Base-by-base conservation (phyloP, 2,113 vertebrate species). In the Syngnathus scovelli region DNA sequence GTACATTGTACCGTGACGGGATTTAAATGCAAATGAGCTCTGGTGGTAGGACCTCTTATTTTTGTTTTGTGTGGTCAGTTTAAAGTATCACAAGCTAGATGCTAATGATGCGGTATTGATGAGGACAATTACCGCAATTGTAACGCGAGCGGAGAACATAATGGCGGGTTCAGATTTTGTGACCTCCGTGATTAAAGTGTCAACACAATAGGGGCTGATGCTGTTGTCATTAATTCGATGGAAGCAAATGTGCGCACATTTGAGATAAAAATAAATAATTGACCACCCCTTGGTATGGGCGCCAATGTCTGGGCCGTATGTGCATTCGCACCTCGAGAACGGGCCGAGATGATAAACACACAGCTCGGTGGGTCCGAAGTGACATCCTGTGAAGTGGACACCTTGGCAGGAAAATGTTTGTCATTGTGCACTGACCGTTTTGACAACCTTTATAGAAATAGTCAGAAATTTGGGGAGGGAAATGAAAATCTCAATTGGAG, bases 21-120 rank as follows among this genome's bases (percentile, higher is more conserved):
- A 81, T 78, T 66, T 88, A 72, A 79, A 78, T 79, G 67, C 65
- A 79, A 79, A 72, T 61, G 21, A 1, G 59, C 74, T 81, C 74
- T 64, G 37, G n/a, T 41, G 7, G 19, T 61, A 21, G 37, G 15
- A 59, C 52, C 52, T 21, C 27, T 33, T 33, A 1, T 11, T 23
- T 13, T 23, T 12, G 0, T 36, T 15, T 5, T 36, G 27, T 33
- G 27, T 33, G 27, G 27, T 36, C 18, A 21, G 16, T 55, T n/a
- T 4, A 2, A 39, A 61, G 13, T 10, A 5, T 41, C 37, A 38
- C 8, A 1, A 13, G 54, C 56, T 80, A 68, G 48, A 72, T 19
- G 36, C 27, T 46, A 46, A 46, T 46, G 15, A 48, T 48, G 16
- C 18, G 46, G 18, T 48, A 48, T 48, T 59, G 55, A 19, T 23